Base-by-base conservation (phyloP, 1,140 invertebrate species). In the Monochamus saltuarius region DNA sequence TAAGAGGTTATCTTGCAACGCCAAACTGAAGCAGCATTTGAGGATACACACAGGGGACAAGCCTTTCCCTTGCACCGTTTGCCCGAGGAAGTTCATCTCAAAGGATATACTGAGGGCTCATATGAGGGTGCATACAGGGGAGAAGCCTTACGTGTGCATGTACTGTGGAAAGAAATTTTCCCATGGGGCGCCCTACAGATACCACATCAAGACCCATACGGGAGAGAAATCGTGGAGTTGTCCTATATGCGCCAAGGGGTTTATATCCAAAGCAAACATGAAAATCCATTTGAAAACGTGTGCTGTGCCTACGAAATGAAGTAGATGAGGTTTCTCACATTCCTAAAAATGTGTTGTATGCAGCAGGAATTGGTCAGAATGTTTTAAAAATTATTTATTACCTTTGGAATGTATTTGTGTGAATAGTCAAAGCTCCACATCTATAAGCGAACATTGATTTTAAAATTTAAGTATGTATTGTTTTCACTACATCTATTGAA, bases 1-100 rank as follows among this genome's bases (percentile, higher is more conserved):
- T 10, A 92, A 95, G 78, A 84, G 86, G 52, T 84, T 95, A 40
- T 84, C 84, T 17, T 84, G 81, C 40, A 80, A 83, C 1, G 85
- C 87, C 52, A 85, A 88, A 54, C 77, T 89, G 51, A 88, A 86
- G 72, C 85, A 87, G 66, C 74, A 75, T 52, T 68, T 74, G 65
- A 65, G 73, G 58, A 65, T 70, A 7, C 74, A 75, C 60, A 70
- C 67, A 17, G 72, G 73, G 1, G 72, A 71, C 50, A 75, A 75
- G 59, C 72, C 71, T 2, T 74, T 68, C 54, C 53, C 54, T 42
- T 75, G 74, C 54, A 61, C 66, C 22, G 47, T 51, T 37, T 75
- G 74, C 59, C 43, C 66, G 6, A 74, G 73, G 57, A 62, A 66
- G 0, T 75, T 74, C 62, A 69, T 68, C 1, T 74, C 73, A 40